Percentiles rank a stretch among this genome's conserved stretches.
Evolutionary conservation across 2,797 vertebrate species (phyloP).

Genomic region (Anguilla marmorata): DNA sequence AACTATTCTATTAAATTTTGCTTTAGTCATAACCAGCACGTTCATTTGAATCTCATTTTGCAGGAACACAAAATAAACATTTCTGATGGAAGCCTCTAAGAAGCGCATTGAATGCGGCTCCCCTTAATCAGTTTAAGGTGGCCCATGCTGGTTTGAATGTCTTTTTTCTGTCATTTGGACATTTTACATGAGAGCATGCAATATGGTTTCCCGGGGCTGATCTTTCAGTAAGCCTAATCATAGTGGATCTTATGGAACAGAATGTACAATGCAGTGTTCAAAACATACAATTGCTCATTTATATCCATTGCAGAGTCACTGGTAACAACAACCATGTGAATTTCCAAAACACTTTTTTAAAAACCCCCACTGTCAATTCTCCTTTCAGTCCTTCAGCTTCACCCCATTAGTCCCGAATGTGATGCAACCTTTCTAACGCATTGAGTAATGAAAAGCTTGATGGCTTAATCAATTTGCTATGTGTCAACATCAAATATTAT

Average conservation of each 20-base stretch:
- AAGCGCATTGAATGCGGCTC: not conserved
- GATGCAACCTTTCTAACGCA: not conserved
- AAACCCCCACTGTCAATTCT: not conserved
- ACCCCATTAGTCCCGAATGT: not conserved
- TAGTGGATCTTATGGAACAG: not conserved
- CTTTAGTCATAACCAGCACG: not conserved
- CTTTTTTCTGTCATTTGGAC: not conserved
- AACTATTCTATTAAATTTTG: not conserved
- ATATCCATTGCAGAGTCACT: not conserved
- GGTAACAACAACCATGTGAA: not conserved
- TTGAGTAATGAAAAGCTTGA: not conserved
- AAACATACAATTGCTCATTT: not conserved
- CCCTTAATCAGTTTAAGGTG: not conserved
- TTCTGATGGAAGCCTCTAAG: not conserved
- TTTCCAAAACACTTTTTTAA: not conserved
- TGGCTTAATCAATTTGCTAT: not conserved
- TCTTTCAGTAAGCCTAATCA: not conserved
- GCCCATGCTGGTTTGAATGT: not conserved
- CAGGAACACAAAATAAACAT: not conserved
- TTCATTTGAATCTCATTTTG: not conserved
- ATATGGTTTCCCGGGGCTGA: not conserved
- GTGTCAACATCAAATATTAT: not conserved
- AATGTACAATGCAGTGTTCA: not conserved
- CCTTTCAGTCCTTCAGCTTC: not conserved
- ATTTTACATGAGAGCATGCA: not conserved